phyloP scores from a whole-genome alignment of 2,113 vertebrate species.

The Glareola pratincola region DNA sequence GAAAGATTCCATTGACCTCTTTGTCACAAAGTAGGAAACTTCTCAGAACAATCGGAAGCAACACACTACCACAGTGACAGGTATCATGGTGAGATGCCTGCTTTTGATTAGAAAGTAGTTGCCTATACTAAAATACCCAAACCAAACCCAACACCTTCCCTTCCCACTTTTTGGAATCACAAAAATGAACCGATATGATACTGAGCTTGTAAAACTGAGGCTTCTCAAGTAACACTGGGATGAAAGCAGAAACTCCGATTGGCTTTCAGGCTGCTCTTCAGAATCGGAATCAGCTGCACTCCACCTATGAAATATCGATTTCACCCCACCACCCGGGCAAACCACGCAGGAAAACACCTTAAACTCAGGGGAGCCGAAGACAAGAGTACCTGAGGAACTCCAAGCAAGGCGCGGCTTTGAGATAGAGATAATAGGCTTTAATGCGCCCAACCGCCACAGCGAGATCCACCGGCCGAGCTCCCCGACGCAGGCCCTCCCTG shows the following conservation, averaged over 20 bases:
- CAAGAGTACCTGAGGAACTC: not conserved
- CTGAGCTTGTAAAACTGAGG: not conserved
- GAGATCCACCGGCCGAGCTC: not conserved
- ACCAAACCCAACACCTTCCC: not conserved
- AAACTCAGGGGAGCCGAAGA: too few species aligned
- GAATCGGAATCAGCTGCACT: not conserved
- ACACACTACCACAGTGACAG: not conserved
- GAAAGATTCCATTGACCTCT: not conserved
- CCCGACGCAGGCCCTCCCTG: too few species aligned
- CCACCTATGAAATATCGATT: not conserved
- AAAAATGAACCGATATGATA: not conserved
- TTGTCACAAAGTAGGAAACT: not conserved
- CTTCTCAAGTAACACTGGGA: not conserved
- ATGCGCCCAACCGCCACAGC: fast-evolving
- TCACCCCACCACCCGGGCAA: not conserved
- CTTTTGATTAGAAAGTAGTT: not conserved
- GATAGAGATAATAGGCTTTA: fast-evolving
- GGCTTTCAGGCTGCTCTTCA: not conserved
- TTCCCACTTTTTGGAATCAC: not conserved
- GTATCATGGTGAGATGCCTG: fast-evolving
- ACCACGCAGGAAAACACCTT: not conserved
- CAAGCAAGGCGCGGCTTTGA: not conserved
- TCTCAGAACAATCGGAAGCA: not conserved
- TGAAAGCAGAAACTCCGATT: not conserved
- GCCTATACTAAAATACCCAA: not conserved